These are phyloP conservation scores for Mionectes olivaceus DNA, from an alignment of 2,797 vertebrate genomes.

Conservation along the genomic window DNA sequence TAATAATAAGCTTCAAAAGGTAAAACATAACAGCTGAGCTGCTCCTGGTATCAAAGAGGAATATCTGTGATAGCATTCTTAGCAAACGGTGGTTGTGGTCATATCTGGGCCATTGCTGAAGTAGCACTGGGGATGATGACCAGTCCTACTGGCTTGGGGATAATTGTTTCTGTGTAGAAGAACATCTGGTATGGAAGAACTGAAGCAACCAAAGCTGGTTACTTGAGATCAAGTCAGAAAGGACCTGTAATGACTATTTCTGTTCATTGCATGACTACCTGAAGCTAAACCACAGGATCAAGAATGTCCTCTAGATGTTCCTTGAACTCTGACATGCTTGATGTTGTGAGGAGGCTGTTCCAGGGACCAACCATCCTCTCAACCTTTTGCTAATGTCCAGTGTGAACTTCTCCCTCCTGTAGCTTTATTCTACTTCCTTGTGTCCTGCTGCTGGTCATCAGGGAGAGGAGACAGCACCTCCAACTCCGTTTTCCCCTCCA, in stretches of 20 bases:
- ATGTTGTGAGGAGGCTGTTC: not conserved
- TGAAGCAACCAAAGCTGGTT: not conserved
- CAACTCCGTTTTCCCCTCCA: not conserved
- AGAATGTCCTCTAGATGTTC: not conserved
- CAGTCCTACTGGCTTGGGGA: not conserved
- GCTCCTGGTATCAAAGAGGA: not conserved
- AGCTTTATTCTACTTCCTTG: not conserved
- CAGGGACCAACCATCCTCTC: not conserved
- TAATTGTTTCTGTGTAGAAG: not conserved
- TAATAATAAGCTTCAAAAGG: not conserved
- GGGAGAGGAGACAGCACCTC: not conserved
- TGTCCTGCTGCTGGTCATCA: not conserved
- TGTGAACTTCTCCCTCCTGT: not conserved
- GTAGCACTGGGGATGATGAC: not conserved
- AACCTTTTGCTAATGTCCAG: too few species aligned
- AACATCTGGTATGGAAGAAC: not conserved
- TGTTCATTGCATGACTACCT: not conserved
- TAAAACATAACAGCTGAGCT: not conserved
- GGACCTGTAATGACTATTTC: too few species aligned
- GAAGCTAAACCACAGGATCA: not conserved
- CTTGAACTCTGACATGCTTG: not conserved
- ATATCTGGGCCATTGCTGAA: not conserved
- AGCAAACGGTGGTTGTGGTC: not conserved
- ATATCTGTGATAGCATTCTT: not conserved
- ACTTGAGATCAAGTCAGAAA: not conserved